Evolutionary conservation across 2,797 vertebrate species (phyloP), one percentile per base, ranked within the genome.

Genomic region (Falco novaeseelandiae): DNA sequence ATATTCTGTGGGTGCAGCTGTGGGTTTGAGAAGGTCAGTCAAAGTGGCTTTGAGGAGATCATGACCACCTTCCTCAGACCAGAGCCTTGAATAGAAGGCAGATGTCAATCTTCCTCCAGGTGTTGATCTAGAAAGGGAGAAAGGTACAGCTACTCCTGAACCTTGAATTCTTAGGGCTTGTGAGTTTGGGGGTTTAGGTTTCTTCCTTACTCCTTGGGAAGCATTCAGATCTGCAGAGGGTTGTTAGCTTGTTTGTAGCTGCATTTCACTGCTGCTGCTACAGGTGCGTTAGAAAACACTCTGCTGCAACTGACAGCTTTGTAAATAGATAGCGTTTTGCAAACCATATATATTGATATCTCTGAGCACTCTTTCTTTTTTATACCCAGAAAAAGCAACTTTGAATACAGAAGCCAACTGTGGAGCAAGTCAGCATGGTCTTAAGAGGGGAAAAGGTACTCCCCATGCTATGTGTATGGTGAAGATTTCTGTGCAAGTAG

Each of bases 161-260:
- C 4, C 8, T 61, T 57, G n/a, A 63, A 44, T 78, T 90, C 27
- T 52, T 55, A 62, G 12, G 10, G 5, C 22, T 76, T 61, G 6
- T 0, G 1, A 32, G 6, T 55, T 81, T 81, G 42, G 10, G 1
- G 6, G 52, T 78, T 81, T 48, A 9, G 1, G 0, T 14, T 83
- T 57, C 32, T 12, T 57, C 38, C 10, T 46, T 73, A 13, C 58
- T 86, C 29, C 17, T 66, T 81, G 46, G 30, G 48, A 81, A 14
- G 2, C 42, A 9, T 34, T 26, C 34, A 91, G 51, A 55, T 34
- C 42, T 83, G 26, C 18, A 73, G 38, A 57, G 10, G 3, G 73
- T 80, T 58, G 4, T 77, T 85, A 38, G 10, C 27, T 49, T 3
- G 18, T 30, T 73, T 49, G 22, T 6, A 44, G 26, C 0, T 70